Evolutionary conservation across 2,797 vertebrate species (phyloP).

Genomic region (Strix occidentalis): DNA sequence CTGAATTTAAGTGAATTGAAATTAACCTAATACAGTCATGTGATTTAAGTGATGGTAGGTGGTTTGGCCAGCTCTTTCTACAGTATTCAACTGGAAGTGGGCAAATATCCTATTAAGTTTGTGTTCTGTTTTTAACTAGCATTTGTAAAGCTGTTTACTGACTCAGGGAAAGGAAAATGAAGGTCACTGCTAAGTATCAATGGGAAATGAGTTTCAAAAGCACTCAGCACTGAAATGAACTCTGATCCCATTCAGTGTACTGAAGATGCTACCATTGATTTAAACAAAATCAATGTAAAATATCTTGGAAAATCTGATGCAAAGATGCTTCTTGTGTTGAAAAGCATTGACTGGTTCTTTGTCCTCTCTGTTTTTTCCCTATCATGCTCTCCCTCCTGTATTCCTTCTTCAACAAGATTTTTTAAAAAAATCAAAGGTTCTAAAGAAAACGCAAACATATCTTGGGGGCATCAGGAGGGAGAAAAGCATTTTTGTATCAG

Average conservation of each 20-base stretch:
- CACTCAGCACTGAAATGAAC: not conserved
- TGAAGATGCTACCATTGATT: not conserved
- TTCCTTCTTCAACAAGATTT: not conserved
- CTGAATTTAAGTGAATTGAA: constrained; percentile 2
- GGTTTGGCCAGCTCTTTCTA: not conserved
- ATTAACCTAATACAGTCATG: not conserved
- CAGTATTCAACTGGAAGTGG: not conserved
- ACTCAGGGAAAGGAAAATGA: not conserved
- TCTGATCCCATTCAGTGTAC: not conserved
- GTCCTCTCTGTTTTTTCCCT: not conserved
- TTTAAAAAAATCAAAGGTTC: not conserved
- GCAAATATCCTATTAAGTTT: not conserved
- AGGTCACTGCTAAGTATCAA: not conserved
- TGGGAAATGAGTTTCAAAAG: not conserved
- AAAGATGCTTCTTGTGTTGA: not conserved
- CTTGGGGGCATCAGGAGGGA: not conserved
- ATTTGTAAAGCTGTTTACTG: not conserved
- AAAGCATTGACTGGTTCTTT: not conserved
- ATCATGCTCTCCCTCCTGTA: not conserved
- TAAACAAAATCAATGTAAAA: not conserved
- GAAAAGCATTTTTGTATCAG: not conserved
- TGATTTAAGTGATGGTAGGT: not conserved
- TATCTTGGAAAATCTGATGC: not conserved
- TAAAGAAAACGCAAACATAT: not conserved
- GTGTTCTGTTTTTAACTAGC: not conserved